These are phyloP conservation scores for Rhodeus uyekii DNA, from an alignment of 2,797 vertebrate species.

Conservation along the genomic window DNA sequence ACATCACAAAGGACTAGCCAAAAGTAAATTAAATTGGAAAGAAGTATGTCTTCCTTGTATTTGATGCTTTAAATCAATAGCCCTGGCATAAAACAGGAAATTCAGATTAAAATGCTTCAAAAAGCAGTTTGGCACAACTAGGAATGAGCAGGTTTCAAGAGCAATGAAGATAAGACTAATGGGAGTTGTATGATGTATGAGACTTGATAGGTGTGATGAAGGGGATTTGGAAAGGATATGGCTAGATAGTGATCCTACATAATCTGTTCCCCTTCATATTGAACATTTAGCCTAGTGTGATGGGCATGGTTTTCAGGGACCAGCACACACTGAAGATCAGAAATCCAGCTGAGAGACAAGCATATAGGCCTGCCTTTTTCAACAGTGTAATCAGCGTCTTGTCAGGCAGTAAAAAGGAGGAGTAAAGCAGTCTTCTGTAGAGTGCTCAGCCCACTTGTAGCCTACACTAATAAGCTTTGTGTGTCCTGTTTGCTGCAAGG, in stretches of 20 bases:
- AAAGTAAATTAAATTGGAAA: background rate
- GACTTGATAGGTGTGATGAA: conserved; percentile 78
- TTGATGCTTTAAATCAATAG: conserved; percentile 28
- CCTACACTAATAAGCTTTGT: conserved; percentile 54
- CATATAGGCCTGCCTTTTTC: conserved; percentile 44
- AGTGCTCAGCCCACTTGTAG: conserved; percentile 32
- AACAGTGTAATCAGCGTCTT: conserved; percentile 52
- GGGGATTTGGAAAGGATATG: conserved; percentile 79
- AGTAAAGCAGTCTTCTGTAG: conserved; percentile 51
- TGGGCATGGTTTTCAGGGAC: conserved; percentile 68
- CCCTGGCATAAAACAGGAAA: conserved; percentile 12
- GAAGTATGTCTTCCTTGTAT: background rate
- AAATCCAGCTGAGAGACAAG: conserved; percentile 51
- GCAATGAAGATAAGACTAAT: conserved; percentile 56
- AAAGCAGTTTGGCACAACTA: conserved; percentile 32
- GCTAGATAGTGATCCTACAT: conserved; percentile 78
- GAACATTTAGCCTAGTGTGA: conserved; percentile 79
- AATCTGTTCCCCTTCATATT: conserved; percentile 79
- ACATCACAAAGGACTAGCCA: background rate
- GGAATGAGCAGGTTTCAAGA: conserved; percentile 43
- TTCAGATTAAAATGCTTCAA: conserved; percentile 16
- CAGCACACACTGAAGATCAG: conserved; percentile 39
- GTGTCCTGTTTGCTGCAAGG: conserved; percentile 52
- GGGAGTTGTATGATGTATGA: conserved; percentile 59
- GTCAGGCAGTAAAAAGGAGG: conserved; percentile 54